Conservation (phyloP, 1,140 invertebrate genomes). For the Potamilus streckersoni region DNA sequence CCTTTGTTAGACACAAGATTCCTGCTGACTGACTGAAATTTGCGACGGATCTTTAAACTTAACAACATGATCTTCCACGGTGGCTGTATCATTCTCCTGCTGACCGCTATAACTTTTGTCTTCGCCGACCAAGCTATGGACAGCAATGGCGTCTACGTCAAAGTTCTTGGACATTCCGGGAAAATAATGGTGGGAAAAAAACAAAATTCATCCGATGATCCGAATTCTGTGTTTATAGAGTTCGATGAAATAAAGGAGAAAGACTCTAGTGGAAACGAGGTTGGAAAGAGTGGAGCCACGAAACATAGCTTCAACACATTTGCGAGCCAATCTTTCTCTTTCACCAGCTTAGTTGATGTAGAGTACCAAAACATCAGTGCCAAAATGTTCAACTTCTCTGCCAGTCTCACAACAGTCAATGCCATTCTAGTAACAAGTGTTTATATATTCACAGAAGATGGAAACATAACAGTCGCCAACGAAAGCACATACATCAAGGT, state of each 20-base stretch:
- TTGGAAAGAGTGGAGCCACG: not conserved
- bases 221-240: conserved; percentile 6
- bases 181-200: conserved; percentile 14
- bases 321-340: conserved; percentile 16
- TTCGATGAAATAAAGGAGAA: conserved; percentile 17
- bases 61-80: too few relatives aligned
- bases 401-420: not conserved
- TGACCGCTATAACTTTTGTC: too few relatives aligned
- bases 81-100: too few relatives aligned
- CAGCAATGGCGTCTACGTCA: conserved; percentile 8
- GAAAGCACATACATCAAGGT: not conserved
- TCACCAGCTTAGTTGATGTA: conserved; percentile 2
- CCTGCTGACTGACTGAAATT: too few relatives aligned
- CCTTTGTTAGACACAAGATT: too few relatives aligned
- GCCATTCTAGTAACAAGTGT: conserved; percentile 6
- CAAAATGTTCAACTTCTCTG: conserved; percentile 12
- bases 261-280: not conserved
- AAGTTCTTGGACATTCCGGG: conserved; percentile 14
- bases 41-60: too few relatives aligned
- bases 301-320: conserved; percentile 21
- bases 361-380: conserved; percentile 13
- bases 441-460: conserved; percentile 16
- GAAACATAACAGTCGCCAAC: conserved; percentile 26
- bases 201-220: not conserved
- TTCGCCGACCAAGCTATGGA: conserved; percentile 2